A percentile compares a stretch with the other conserved stretches of the same genome.
These are phyloP conservation scores for Morinoia aosen DNA, from an alignment of 2,888 invertebrate genomes.

Conservation along the genomic window DNA sequence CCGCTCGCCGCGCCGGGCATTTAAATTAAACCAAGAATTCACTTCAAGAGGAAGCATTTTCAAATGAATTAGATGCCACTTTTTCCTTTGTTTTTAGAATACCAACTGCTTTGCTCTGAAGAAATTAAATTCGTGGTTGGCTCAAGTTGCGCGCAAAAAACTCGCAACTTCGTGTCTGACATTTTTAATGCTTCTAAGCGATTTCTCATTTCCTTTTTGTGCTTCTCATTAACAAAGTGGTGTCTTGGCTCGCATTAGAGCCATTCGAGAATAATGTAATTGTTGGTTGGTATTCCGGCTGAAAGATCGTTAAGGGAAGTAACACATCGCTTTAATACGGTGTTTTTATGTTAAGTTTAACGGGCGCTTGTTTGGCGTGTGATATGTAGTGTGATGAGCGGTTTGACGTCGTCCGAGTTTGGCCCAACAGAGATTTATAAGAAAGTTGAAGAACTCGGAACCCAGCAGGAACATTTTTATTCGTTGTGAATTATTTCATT, in stretches of 20 bases:
- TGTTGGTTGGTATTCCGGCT: neutral
- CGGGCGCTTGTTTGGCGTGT: neutral
- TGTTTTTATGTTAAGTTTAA: no score
- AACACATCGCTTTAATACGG: neutral
- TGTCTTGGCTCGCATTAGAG: neutral
- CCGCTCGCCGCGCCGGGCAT: neutral
- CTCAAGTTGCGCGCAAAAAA: neutral
- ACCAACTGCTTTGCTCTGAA: neutral
- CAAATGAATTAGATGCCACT: conserved; percentile 12
- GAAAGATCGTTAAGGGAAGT: neutral
- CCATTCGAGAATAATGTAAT: neutral
- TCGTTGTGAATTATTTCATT: no score
- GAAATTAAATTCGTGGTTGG: neutral
- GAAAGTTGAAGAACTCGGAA: neutral
- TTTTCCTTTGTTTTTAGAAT: neutral
- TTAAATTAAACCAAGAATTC: neutral
- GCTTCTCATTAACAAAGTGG: neutral
- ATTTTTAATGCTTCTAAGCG: neutral
- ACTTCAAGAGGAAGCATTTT: neutral
- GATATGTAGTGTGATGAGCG: neutral
- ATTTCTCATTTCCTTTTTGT: neutral
- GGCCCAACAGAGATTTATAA: neutral
- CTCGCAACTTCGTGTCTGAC: neutral
- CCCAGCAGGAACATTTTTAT: neutral
- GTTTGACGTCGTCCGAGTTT: neutral